Evolutionary conservation across 1,140 invertebrate genomes (phyloP), one percentile per base, ranked within the genome.

Genomic region (Zaprionus taronus): DNA sequence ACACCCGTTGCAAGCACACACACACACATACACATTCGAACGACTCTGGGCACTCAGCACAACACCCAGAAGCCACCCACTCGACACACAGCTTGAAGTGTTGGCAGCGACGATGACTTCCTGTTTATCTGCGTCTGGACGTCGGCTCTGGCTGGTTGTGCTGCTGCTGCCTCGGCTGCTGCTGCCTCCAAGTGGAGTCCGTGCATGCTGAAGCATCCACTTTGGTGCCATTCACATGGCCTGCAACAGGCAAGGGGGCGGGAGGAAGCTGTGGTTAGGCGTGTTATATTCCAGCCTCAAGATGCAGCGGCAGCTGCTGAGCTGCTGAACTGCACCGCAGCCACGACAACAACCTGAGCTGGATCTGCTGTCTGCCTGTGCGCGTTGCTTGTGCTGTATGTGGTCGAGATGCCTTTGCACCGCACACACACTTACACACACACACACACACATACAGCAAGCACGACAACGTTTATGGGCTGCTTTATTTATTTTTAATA

Each of bases 181-280:
- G 26, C 12, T 62, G 56, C 63, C 28, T 31, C 62, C 74, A 89
- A 87, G 84, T 87, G 85, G 74, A 81, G 85, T 84, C 85, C 84
- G 84, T 89, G 84, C 84, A 87, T 87, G 84, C 84, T 87, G 79
- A 87, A 87, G 84, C 84, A 83, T 87, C 84, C 84, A 87, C 84
- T 87, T 84, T 79, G 72, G 78, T 79, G 84, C 84, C 84, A 87
- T 90, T 90, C 84, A 87, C 81, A 84, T 77, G 72, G 60, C 68
- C 55, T 60, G 41, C 77, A 41, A 22, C 47, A 47, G n/a, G 15
- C 47, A 17, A 14, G 20, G 22, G 20, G 34, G 31, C 15, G 22
- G 22, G 15, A 31, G n/a, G 12, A n/a, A n/a, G 66, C 61, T 85
- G 82, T 70, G 79, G 82, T 81, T 85, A 72, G 72, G 75, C 82